Conservation (phyloP, 2,888 invertebrate species). For the Drosophila buzzatii region DNA sequence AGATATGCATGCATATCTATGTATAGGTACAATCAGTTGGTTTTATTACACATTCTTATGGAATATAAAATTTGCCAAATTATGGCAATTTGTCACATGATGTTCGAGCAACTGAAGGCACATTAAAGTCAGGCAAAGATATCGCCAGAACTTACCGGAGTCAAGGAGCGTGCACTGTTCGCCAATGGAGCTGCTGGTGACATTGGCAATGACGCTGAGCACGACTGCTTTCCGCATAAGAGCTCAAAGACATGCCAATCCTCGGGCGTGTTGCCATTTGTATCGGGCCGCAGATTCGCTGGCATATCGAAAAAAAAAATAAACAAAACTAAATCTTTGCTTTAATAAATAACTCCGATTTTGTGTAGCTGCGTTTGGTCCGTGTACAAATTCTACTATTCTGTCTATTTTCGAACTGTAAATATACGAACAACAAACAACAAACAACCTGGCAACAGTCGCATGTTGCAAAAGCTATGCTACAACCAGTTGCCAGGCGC, state of each 20-base stretch:
- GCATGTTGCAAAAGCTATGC: constrained; percentile 30
- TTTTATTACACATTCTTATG: constrained; percentile 20
- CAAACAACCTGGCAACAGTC: constrained; percentile 56
- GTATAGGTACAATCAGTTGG: background rate
- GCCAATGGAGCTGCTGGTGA: constrained; percentile 22
- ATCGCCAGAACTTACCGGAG: constrained; percentile 41
- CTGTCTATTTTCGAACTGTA: constrained; percentile 58
- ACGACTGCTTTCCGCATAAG: constrained; percentile 85
- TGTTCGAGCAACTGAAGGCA: constrained; percentile 26
- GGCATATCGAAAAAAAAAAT: constrained; percentile 47
- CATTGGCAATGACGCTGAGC: constrained; percentile 49
- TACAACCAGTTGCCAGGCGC: constrained; percentile 65
- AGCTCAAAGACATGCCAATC: constrained; percentile 92
- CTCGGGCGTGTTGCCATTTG: constrained; percentile 87
- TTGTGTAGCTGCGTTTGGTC: constrained; percentile 8
- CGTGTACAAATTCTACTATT: constrained; percentile 40
- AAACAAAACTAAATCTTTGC: background rate
- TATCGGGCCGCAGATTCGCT: constrained; percentile 55
- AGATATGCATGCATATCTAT: background rate
- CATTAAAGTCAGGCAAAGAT: constrained; percentile 24
- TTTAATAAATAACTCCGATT: constrained; percentile 7
- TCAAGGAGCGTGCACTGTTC: constrained; percentile 3
- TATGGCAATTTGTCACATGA: constrained; percentile 76
- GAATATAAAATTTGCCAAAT: constrained; percentile 5
- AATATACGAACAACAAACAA: constrained; percentile 34